Conservation (phyloP, 2,888 invertebrate genomes). For the Clusia tigrina region DNA sequence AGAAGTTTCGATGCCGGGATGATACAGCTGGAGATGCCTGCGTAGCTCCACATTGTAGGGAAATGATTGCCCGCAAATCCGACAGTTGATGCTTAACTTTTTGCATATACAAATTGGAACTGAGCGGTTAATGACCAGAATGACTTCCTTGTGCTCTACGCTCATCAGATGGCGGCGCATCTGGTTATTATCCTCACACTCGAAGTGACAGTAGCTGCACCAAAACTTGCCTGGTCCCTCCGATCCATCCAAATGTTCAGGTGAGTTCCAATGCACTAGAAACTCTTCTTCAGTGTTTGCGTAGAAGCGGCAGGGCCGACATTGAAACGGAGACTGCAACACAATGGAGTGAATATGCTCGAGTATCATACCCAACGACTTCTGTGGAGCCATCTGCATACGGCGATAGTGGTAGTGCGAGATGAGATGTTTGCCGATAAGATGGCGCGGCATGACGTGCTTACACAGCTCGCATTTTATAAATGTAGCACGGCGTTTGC, state of each 20-base stretch:
- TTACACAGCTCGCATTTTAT: slow-evolving; percentile 77
- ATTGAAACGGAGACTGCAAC: slow-evolving; percentile 85
- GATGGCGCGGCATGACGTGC: slow-evolving; percentile 72
- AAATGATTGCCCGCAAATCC: slow-evolving; percentile 74
- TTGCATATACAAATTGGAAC: slow-evolving; percentile 81
- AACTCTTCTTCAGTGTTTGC: slow-evolving; percentile 78
- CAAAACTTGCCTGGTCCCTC: slow-evolving; percentile 71
- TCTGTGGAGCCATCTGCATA: slow-evolving; percentile 69
- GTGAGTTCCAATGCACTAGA: slow-evolving; percentile 77
- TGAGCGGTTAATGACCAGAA: slow-evolving; percentile 79
- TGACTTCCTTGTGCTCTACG: slow-evolving; percentile 75
- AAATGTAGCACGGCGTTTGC: slow-evolving; percentile 69
- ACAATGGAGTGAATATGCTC: slow-evolving; percentile 81
- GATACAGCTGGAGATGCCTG: slow-evolving; percentile 64
- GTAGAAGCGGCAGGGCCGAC: slow-evolving; percentile 84
- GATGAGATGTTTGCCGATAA: slow-evolving; percentile 85
- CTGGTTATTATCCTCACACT: slow-evolving; percentile 69
- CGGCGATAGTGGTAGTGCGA: slow-evolving; percentile 86
- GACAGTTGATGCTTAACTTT: slow-evolving; percentile 71
- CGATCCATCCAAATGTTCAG: slow-evolving; percentile 66
- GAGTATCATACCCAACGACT: slow-evolving; percentile 73
- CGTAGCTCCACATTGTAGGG: slow-evolving; percentile 79
- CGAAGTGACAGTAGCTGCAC: slow-evolving; percentile 79
- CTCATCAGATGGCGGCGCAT: slow-evolving; percentile 77
- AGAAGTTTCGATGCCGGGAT: slow-evolving; percentile 66